These are phyloP conservation scores for Parotia lawesii DNA, from an alignment of 2,113 vertebrate genomes.

Conservation along the genomic window DNA sequence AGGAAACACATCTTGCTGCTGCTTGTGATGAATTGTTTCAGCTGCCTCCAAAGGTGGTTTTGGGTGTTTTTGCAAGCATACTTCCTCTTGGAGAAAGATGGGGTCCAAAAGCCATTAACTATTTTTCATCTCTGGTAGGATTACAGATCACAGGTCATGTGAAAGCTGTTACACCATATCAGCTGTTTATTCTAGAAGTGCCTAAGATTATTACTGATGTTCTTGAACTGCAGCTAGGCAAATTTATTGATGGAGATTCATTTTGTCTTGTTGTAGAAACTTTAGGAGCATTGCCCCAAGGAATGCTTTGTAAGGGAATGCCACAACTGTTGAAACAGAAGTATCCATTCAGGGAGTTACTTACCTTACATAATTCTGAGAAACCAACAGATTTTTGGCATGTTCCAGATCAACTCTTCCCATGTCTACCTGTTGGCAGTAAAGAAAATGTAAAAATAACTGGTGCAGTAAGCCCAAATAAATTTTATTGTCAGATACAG, in stretches of 20 bases:
- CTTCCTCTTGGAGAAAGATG: constrained; percentile 77
- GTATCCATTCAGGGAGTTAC: background rate
- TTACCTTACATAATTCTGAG: background rate
- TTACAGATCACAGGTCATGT: constrained; percentile 77
- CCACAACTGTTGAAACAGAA: constrained; percentile 50
- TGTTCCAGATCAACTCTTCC: constrained; percentile 71
- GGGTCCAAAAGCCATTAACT: constrained; percentile 73
- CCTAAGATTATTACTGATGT: constrained; percentile 79
- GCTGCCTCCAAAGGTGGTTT: constrained; percentile 82
- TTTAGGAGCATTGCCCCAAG: constrained; percentile 71
- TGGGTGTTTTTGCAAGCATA: constrained; percentile 86
- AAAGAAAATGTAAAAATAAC: constrained; percentile 76
- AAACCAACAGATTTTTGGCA: constrained; percentile 56
- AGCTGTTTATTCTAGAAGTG: constrained; percentile 81
- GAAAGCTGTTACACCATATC: constrained; percentile 76
- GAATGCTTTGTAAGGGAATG: constrained; percentile 34
- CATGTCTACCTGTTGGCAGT: constrained; percentile 71
- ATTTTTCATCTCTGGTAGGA: constrained; percentile 81
- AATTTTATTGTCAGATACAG: constrained; percentile 85
- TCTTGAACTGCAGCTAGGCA: constrained; percentile 78
- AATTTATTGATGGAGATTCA: constrained; percentile 79
- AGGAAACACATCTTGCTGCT: constrained; percentile 68
- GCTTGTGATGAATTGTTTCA: constrained; percentile 79
- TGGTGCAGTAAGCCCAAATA: constrained; percentile 74
- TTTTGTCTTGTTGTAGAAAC: constrained; percentile 84